Base-by-base conservation (phyloP, 2,113 vertebrate genomes). In the Colaptes auratus region DNA sequence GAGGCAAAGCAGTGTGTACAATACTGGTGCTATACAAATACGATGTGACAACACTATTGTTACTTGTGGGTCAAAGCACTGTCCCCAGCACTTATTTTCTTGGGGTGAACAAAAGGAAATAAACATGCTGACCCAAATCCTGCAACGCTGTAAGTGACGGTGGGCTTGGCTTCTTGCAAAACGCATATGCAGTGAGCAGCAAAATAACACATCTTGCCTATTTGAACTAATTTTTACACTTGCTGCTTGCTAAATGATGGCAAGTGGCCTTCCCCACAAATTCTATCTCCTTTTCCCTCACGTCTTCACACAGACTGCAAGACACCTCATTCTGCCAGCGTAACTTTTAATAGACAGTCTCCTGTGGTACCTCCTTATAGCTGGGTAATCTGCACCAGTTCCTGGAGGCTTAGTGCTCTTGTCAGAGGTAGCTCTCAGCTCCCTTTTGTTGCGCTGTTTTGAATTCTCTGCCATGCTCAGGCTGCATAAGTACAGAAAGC, bases 21-120 rank as follows among this genome's bases (percentile, higher is more conserved):
- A 3, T 3, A 5, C 2, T 0, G 10, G 1, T 1, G 3, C 42
- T 58, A n/a, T 21, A 67, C 30, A 66, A 39, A 12, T 0, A 1
- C 11, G 13, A 12, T 0, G 25, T 16, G 74, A 12, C 31, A 44
- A 78, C 1, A 2, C 5, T 27, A 6, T 1, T 2, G 5, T 1
- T 1, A 3, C 27, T 9, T 1, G 15, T 6, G 35, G 12, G 10
- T 53, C 64, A 67, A 24, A 50, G 39, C 35, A 28, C 52, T 82
- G 61, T 16, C 58, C 46, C 19, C 17, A 36, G 10, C 35, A 2
- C 31, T 44, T 6, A 0, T 17, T 15, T 31, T 50, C 48, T 2
- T 27, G 53, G 66, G 55, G 18, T 2, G 10, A 19, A 33, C 3
- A 50, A 23, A 23, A 78, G 58, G 35, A 73, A 21, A 48, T 5